Percentiles rank a stretch among this genome's conserved stretches.
Conservation (phyloP, 2,113 vertebrate species). For the Sinocyclocheilus maitianheensis region DNA sequence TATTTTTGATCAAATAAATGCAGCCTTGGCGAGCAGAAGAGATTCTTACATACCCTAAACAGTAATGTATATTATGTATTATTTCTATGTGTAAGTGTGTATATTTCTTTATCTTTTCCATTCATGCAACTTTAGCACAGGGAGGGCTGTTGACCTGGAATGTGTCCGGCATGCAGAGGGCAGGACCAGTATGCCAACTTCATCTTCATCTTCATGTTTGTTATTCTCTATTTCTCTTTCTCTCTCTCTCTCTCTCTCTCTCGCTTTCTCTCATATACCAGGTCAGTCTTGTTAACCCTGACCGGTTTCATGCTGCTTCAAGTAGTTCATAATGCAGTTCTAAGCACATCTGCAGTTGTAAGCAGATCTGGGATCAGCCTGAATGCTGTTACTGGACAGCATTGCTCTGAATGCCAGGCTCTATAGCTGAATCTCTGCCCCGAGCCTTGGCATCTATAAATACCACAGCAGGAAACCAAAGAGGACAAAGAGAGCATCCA, state of each 20-base stretch:
- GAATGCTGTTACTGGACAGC: background rate
- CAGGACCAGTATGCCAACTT: conserved; percentile 26
- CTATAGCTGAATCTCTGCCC: conserved; percentile 19
- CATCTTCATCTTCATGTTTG: background rate
- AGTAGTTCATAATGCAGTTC: background rate
- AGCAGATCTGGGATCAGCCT: background rate
- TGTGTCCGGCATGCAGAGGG: conserved; percentile 40
- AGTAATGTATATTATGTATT: too few species aligned
- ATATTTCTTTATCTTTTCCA: background rate
- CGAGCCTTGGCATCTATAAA: conserved; percentile 58
- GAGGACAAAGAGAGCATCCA: conserved; percentile 21
- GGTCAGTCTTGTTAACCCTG: background rate
- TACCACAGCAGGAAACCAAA: conserved; percentile 52
- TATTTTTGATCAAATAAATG: background rate
- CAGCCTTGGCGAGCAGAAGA: too few species aligned
- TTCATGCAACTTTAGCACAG: background rate
- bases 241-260: background rate
- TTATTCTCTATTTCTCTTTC: background rate
- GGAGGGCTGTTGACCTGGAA: conserved; percentile 47
- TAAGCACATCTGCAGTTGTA: background rate
- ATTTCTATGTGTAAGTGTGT: too few species aligned
- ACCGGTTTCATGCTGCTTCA: conserved; percentile 20
- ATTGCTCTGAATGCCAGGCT: conserved; percentile 8
- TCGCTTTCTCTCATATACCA: background rate
- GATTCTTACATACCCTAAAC: too few species aligned